Percentiles rank a stretch among this genome's conserved stretches.
These are phyloP conservation scores for Anneissia japonica DNA, from an alignment of 35 echinoderm and acorn worm species.

Conservation along the genomic window DNA sequence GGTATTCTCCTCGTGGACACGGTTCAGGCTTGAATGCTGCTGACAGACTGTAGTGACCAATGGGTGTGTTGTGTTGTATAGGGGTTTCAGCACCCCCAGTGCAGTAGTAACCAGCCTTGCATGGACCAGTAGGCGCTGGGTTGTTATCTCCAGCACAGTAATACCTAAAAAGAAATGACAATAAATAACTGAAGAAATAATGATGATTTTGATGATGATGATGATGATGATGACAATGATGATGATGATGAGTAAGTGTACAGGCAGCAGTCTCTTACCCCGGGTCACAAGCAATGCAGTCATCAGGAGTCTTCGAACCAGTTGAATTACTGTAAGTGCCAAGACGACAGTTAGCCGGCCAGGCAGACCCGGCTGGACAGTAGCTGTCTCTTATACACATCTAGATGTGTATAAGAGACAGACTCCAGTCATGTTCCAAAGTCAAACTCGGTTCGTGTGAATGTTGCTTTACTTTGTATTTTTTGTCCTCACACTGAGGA, in stretches of 20 bases:
- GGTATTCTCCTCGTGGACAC: slow-evolving; percentile 72
- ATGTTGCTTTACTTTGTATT: too few species aligned
- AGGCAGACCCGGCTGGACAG: slow-evolving; percentile 92
- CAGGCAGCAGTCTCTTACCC: slow-evolving; percentile 39
- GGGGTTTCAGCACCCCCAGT: slow-evolving; percentile 82
- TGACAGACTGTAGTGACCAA: slow-evolving; percentile 60
- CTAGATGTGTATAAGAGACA: too few species aligned
- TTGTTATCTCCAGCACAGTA: slow-evolving; percentile 99
- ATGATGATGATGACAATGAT: not conserved
- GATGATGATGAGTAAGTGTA: not conserved
- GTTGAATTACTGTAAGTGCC: slow-evolving; percentile 97
- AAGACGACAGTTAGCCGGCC: slow-evolving; percentile 83
- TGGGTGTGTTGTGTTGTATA: slow-evolving; percentile 56
- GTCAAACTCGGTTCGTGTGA: too few species aligned
- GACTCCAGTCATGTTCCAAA: too few species aligned
- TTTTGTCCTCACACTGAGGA: too few species aligned
- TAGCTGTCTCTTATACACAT: too few species aligned
- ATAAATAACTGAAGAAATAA: not conserved
- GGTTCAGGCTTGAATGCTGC: slow-evolving; percentile 94
- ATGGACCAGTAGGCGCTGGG: slow-evolving; percentile 85
- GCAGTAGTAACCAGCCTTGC: slow-evolving; percentile 87
- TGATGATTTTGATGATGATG: not conserved
- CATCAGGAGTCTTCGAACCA: slow-evolving; percentile 87
- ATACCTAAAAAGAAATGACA: slow-evolving; percentile 38
- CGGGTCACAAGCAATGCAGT: slow-evolving; percentile 96